Evolutionary conservation across 2,888 invertebrate species (phyloP), one percentile per base, ranked within the genome.

Genomic region (Rosalia funebris): DNA sequence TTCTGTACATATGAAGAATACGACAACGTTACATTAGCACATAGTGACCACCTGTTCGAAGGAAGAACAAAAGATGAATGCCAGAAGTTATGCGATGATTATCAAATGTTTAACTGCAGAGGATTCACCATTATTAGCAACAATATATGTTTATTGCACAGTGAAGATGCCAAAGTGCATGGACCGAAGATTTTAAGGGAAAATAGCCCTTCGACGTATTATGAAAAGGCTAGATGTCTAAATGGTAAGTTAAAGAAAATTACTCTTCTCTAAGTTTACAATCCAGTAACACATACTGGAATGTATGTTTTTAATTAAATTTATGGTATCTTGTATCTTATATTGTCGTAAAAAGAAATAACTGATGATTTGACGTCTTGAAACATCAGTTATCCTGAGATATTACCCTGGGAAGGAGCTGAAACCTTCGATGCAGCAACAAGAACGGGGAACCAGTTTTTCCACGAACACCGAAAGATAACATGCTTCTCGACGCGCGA

Each of bases 151-250:
- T 85, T 88, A 63, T 82, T 95, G 44, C 93, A 93, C 81, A 90
- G 92, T 60, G 93, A 93, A 80, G 93, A 94, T 77, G 88, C 90
- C 52, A 87, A 90, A 69, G 88, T 91, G n/a, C 85, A 89, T 45
- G 92, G 93, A 57, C 91, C 92, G 0, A 88, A 89, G 81, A 83
- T 90, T 46, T 79, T 93, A 59, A 80, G 86, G 20, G 78, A 84
- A 32, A 82, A 84, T 19, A 78, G 84, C 0, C 84, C 85, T 20
- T 89, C 89, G 5, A 84, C 87, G 34, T 95, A 93, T 79, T 91
- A 90, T 75, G 89, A 95, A 70, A 87, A 91, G 68, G 92, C 93
- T 44, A 89, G 89, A 62, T 95, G 95, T 77, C 85, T 95, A 25
- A 92, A 95, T 78, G 88, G 95, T 95, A 82, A 85, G 87, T 59